Evolutionary conservation across 2,113 vertebrate genomes (phyloP), one percentile per base, ranked within the genome.

Genomic region (Hippocampus zosterae): DNA sequence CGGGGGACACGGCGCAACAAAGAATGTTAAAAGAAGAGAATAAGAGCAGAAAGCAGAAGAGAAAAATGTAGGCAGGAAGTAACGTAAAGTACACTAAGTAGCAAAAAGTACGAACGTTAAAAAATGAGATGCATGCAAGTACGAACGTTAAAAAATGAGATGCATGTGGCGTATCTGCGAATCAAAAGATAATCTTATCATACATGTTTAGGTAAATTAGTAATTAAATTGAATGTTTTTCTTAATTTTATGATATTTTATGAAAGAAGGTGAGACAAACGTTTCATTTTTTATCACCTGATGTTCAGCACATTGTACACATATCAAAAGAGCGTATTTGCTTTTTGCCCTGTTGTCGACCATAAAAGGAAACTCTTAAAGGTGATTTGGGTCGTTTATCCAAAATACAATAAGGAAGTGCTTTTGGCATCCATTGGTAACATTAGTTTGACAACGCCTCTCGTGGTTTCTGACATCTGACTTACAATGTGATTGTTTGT

Each of bases 371-470:
- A 53, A n/a, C 7, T 10, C 12, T 19, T 52, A 29, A 29, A 59
- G 23, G 65, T 75, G 75, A 76, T 87, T 79, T 69, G 19, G 25
- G 57, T 27, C 5, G 16, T 59, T 59, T 59, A 27, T 27, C 5
- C 2, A 18, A 29, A 41, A 61, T n/a, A 62, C 29, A 19, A 11
- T 8, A 60, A 60, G 16, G 29, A 40, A 37, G 29, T 12, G 29
- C 56, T 18, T 11, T 62, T 50, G 19, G 40, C 7, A 37, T n/a
- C 33, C 15, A 15, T 19, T 16, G 29, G 13, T 19, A 3, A 2
- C 65, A 68, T 55, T 2, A n/a, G 21, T 66, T 10, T 18, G 5
- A 27, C 48, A 16, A 69, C 3, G 50, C 57, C 0, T 48, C 13
- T 42, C 18, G 18, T 29, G 37, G 67, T 65, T 48, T 18, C 12